A percentile compares a stretch with the other conserved stretches of the same genome.
These are phyloP conservation scores for Apogon hyalosoma DNA, from an alignment of 2,797 vertebrate genomes.

Conservation along the genomic window DNA sequence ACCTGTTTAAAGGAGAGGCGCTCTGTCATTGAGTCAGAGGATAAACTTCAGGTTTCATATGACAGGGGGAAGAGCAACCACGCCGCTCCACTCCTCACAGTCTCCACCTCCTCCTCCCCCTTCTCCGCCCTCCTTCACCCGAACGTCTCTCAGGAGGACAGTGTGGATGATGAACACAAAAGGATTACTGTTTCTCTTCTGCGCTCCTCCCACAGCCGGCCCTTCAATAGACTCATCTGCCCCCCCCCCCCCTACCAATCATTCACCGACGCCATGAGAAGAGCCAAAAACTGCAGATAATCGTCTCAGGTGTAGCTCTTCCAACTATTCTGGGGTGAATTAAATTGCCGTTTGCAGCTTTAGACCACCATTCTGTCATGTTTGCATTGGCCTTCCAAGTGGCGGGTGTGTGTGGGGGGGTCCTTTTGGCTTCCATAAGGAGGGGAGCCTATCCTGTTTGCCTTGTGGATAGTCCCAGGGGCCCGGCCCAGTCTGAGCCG, in stretches of 20 bases:
- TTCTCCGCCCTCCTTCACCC: constrained; percentile 46
- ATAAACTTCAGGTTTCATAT: constrained; percentile 83
- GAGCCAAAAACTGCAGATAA: constrained; percentile 58
- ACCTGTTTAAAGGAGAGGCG: constrained; percentile 76
- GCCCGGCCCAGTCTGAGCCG: constrained; percentile 57
- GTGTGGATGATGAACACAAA: constrained; percentile 81
- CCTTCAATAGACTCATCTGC: constrained; percentile 74
- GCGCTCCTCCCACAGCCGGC: constrained; percentile 76
- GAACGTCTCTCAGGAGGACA: constrained; percentile 62
- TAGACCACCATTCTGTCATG: constrained; percentile 44
- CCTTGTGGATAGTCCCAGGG: constrained; percentile 68
- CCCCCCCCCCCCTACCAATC: constrained; percentile 47
- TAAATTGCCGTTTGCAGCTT: constrained; percentile 54
- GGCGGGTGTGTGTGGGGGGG: not conserved
- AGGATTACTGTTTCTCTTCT: constrained; percentile 80
- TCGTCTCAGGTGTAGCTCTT: constrained; percentile 60
- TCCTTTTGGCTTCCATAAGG: constrained; percentile 55
- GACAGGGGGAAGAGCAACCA: constrained; percentile 70
- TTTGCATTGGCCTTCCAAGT: constrained; percentile 60
- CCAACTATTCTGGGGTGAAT: constrained; percentile 51
- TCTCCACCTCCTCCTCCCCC: constrained; percentile 7
- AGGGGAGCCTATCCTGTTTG: constrained; percentile 61
- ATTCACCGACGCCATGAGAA: no score
- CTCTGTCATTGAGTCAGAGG: constrained; percentile 81
- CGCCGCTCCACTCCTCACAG: constrained; percentile 28